Conservation (phyloP, 1,140 invertebrate genomes). For the Megalopta genalis region DNA sequence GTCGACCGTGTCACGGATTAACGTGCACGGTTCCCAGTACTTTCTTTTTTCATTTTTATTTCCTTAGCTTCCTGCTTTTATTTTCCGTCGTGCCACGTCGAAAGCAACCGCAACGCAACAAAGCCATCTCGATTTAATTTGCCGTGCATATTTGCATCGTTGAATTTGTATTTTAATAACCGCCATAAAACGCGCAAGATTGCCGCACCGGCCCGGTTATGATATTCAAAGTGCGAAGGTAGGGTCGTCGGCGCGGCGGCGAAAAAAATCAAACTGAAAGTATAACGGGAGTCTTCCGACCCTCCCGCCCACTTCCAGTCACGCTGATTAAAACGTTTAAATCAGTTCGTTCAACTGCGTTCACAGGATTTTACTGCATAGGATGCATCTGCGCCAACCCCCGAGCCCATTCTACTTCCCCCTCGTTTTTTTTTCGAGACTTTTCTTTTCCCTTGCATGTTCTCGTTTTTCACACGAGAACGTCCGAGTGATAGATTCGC, state of each 20-base stretch:
- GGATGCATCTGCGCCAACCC: not conserved
- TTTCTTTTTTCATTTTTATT: not conserved
- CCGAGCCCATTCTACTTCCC: no score
- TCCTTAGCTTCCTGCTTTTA: not conserved
- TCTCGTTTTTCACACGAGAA: no score
- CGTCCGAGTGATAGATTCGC: no score
- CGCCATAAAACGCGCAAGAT: conserved; percentile 12
- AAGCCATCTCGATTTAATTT: conserved; percentile 23
- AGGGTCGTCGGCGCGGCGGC: not conserved
- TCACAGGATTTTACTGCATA: conserved; percentile 9
- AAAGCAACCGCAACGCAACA: not conserved
- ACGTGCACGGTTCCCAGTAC: no score
- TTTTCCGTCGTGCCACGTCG: not conserved
- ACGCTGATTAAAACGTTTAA: conserved; percentile 35
- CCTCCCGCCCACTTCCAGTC: not conserved
- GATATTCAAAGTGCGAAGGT: conserved; percentile 13
- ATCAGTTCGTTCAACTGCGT: conserved; percentile 15
- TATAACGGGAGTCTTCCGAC: conserved; percentile 9
- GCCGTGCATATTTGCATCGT: conserved; percentile 25
- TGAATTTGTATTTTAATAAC: conserved; percentile 37
- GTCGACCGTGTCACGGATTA: not conserved
- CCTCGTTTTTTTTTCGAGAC: no score
- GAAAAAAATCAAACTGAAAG: conserved; percentile 30
- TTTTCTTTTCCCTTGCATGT: no score
- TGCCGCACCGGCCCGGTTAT: not conserved